These are phyloP conservation scores for Holothuria leucospilota DNA, from an alignment of 53 echinoderm and acorn worm species.

Conservation along the genomic window DNA sequence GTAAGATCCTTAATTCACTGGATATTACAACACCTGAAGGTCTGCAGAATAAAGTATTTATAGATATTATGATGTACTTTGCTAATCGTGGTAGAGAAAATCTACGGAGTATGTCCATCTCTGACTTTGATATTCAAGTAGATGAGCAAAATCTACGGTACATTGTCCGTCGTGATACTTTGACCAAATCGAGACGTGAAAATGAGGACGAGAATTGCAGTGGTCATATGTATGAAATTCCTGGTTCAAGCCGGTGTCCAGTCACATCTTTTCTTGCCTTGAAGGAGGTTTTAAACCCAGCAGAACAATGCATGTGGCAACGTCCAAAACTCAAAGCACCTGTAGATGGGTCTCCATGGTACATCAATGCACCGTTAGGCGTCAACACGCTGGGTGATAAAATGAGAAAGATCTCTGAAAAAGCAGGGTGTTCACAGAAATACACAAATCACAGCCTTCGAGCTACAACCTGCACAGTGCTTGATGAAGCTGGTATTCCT, in stretches of 20 bases:
- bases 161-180: constrained; percentile 41
- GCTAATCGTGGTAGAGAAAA: constrained; percentile 66
- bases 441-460: constrained; percentile 69
- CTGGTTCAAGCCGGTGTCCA: constrained; percentile 55
- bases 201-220: constrained; percentile 46
- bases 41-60: constrained; percentile 61
- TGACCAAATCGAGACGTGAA: constrained; percentile 57
- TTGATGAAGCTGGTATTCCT: constrained; percentile 66
- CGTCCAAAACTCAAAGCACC: constrained; percentile 37
- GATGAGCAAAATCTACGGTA: too few species aligned
- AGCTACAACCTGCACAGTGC: constrained; percentile 65
- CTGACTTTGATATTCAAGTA: constrained; percentile 49
- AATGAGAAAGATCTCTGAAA: constrained; percentile 59
- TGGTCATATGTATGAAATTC: too few species aligned
- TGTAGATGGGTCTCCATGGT: constrained; percentile 59
- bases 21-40: too few species aligned
- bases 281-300: constrained; percentile 45
- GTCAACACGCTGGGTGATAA: constrained; percentile 70
- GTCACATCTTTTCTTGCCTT: constrained; percentile 42
- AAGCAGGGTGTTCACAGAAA: too few species aligned
- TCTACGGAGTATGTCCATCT: constrained; percentile 41
- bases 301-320: constrained; percentile 65
- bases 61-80: constrained; percentile 72
- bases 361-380: constrained; percentile 64
- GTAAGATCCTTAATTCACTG: too few species aligned